Percentiles rank a stretch among this genome's conserved stretches.
These are phyloP conservation scores for Muscidifurax raptorellus DNA, from an alignment of 1,140 invertebrate genomes.

Conservation along the genomic window DNA sequence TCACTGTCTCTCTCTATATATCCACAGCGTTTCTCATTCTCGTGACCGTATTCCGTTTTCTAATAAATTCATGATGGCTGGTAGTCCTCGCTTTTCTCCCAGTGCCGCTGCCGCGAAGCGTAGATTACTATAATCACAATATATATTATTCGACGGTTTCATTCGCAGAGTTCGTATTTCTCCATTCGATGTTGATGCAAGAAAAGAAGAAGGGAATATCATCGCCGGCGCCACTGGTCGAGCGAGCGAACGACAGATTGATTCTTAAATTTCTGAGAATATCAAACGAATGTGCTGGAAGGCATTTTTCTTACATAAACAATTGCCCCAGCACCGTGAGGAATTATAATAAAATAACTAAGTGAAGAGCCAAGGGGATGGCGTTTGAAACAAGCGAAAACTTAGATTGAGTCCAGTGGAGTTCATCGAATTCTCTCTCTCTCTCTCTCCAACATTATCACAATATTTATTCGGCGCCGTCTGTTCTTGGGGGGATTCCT, in stretches of 20 bases:
- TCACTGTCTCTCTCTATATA: conserved; percentile 34
- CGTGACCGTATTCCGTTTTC: background rate
- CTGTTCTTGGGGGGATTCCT: background rate
- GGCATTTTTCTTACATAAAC: background rate
- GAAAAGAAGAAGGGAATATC: background rate
- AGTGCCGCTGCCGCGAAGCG: background rate
- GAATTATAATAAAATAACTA: background rate
- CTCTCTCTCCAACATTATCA: background rate
- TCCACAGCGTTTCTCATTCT: background rate
- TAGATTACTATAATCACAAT: background rate
- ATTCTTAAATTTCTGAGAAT: no score
- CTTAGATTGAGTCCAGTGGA: background rate
- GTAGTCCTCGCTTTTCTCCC: no score
- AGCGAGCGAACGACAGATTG: no score
- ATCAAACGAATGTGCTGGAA: background rate
- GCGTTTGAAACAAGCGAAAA: background rate
- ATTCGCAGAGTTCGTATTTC: background rate
- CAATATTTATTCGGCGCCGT: background rate
- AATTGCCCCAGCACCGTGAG: background rate
- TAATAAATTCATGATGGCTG: conserved; percentile 12
- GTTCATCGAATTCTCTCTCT: background rate
- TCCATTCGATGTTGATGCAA: background rate
- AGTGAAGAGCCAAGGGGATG: background rate
- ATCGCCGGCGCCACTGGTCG: no score
- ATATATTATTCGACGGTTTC: background rate